Evolutionary conservation across 1,140 invertebrate genomes (phyloP).

Genomic region (Macrotrachela quadricornifera): DNA sequence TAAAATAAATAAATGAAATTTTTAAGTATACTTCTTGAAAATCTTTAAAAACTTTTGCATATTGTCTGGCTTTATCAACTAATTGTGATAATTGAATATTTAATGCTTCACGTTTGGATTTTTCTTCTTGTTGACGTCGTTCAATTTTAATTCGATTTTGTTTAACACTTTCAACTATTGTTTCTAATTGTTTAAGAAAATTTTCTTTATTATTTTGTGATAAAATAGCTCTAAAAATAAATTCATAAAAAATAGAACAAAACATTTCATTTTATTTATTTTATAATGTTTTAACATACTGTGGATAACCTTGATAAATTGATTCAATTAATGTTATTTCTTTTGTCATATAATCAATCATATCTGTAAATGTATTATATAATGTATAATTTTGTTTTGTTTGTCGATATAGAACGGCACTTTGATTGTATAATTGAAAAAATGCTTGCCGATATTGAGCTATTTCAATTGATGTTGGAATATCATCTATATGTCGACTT

Average conservation of each 20-base stretch:
- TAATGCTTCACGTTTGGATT: conserved; percentile 45
- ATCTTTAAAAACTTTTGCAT: conserved; percentile 59
- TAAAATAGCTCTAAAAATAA: conserved; percentile 28
- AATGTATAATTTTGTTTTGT: conserved; percentile 89
- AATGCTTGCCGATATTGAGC: conserved; percentile 83
- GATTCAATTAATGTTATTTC: conserved; percentile 74
- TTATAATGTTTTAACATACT: conserved; percentile 39
- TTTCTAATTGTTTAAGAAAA: conserved; percentile 64
- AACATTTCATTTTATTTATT: not conserved
- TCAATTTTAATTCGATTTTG: conserved; percentile 29
- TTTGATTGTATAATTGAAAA: conserved; percentile 84
- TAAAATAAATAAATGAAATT: not conserved
- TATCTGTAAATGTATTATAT: conserved; percentile 84
- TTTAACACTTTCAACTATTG: conserved; percentile 59
- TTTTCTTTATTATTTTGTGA: conserved; percentile 42
- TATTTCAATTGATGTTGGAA: conserved; percentile 70
- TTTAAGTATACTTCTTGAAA: conserved; percentile 32
- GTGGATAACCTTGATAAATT: conserved; percentile 69
- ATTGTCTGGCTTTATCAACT: conserved; percentile 57
- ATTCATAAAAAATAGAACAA: not conserved
- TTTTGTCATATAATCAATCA: conserved; percentile 66
- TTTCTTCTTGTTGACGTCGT: conserved; percentile 39
- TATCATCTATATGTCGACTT: conserved; percentile 59
- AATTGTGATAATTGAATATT: conserved; percentile 45
- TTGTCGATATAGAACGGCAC: conserved; percentile 75